A percentile compares a stretch with the other conserved stretches of the same genome.
These are phyloP conservation scores for Parelbella ahira DNA, from an alignment of 2,888 invertebrate species.

Conservation along the genomic window DNA sequence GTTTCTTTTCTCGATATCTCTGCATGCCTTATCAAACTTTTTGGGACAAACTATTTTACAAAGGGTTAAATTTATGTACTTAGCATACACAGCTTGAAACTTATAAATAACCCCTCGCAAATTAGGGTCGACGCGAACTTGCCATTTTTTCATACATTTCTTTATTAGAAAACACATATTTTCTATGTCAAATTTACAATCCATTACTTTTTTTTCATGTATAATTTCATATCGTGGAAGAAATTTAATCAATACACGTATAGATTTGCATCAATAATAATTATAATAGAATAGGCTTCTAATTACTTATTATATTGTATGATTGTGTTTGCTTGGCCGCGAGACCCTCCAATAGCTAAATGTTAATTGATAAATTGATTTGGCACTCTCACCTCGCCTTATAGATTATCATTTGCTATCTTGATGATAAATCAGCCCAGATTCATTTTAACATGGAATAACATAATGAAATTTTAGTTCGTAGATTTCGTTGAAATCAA, in stretches of 20 bases:
- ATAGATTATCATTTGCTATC: too few species aligned
- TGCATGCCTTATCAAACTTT: neutral
- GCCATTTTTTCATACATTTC: constrained; percentile 4
- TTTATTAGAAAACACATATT: constrained; percentile 9
- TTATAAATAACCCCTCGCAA: constrained; percentile 4
- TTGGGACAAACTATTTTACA: constrained; percentile 10
- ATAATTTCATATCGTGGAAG: constrained; percentile 2
- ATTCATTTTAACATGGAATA: too few species aligned
- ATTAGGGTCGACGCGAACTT: constrained; percentile 8
- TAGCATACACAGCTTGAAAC: too few species aligned
- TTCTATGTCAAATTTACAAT: constrained; percentile 10
- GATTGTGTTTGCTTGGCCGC: too few species aligned
- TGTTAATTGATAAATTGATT: too few species aligned
- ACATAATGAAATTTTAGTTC: too few species aligned
- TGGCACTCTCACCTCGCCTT: too few species aligned
- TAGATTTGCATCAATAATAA: neutral
- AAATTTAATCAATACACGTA: constrained; percentile 8
- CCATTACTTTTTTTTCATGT: constrained; percentile 5
- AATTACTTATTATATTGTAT: too few species aligned
- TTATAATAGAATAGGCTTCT: neutral
- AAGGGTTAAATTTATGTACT: constrained; percentile 9
- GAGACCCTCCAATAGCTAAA: too few species aligned
- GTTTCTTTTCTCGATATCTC: constrained; percentile 3
- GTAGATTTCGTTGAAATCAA: too few species aligned
- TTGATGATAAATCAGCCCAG: too few species aligned